Evolutionary conservation across 92 coral and sea anemone species (phyloP), one percentile per base, ranked within the genome.

Genomic region (Scolanthus callimorphus): DNA sequence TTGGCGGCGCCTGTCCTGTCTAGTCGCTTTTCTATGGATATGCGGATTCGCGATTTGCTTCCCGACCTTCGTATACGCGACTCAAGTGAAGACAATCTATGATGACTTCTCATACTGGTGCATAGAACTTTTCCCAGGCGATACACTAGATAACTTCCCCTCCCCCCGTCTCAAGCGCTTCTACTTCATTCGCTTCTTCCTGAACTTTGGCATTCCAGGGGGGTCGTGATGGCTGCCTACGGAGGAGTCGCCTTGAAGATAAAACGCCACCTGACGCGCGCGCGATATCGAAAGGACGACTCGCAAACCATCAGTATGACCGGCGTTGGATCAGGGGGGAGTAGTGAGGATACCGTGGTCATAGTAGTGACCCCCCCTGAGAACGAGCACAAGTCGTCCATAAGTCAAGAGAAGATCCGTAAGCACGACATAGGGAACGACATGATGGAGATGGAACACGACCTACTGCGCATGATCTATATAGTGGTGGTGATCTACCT

Each of bases 381-480:
- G 8, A 21, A 11, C 4, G 52, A 46, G 8, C 11, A 21, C 4
- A 20, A 46, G 4, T 4, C 52, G 4, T 9, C 11, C 17, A n/a
- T n/a, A n/a, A n/a, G n/a, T n/a, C n/a, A n/a, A n/a, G n/a, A n/a
- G n/a, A n/a, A n/a, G n/a, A n/a, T n/a, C n/a, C n/a, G n/a, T n/a
- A n/a, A n/a, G n/a, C n/a, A n/a, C n/a, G n/a, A n/a, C n/a, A n/a
- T n/a, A n/a, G n/a, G n/a, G n/a, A 11, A 20, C 4, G 52, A 46
- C 17, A 38, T 55, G 0, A 68, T 41, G 31, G 57, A 68, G 23
- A 68, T 68, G 46, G 90, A 87, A 39, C 54, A 65, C 34, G 90
- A 82, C 55, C 30, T 87, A n/a, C 55, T 87, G 20, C 61, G 83
- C 23, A 87, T 87, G 90, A 82, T 87, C 54, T 87, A 82, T 56